phyloP scores from a whole-genome alignment of 1,140 invertebrate genomes.

The Drosophila nigrodunni region DNA sequence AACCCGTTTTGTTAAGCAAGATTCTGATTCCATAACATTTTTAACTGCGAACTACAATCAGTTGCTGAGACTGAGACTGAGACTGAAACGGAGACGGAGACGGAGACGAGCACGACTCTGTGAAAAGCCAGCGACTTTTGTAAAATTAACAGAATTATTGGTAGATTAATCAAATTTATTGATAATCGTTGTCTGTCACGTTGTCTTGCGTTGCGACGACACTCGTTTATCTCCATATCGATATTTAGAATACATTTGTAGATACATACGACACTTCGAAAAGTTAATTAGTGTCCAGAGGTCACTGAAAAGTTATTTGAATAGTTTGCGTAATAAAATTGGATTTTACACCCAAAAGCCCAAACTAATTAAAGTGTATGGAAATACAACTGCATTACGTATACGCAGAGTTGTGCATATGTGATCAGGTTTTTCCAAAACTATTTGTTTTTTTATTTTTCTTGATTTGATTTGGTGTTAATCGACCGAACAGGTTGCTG shows the following conservation, averaged over 20 bases:
- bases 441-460: neutral
- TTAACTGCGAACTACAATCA: neutral
- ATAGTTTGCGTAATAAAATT: constrained; percentile 16
- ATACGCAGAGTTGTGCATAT: constrained; percentile 6
- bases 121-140: neutral
- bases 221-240: too few species aligned
- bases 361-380: neutral
- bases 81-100: too few species aligned
- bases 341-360: neutral
- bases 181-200: too few species aligned
- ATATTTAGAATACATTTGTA: too few species aligned
- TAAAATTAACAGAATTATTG: neutral
- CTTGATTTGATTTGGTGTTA: constrained; percentile 36
- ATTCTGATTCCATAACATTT: constrained; percentile 2
- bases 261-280: neutral
- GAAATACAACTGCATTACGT: constrained; percentile 16
- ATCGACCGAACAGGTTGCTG: constrained; percentile 27
- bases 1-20: constrained; percentile 25
- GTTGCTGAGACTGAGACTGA: neutral
- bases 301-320: constrained; percentile 3
- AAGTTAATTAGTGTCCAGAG: constrained; percentile 15
- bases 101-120: neutral
- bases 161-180: neutral
- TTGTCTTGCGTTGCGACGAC: too few species aligned
- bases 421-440: constrained; percentile 30